Conservation (phyloP, 2,888 invertebrate species). For the Torymus aiolomorphi region DNA sequence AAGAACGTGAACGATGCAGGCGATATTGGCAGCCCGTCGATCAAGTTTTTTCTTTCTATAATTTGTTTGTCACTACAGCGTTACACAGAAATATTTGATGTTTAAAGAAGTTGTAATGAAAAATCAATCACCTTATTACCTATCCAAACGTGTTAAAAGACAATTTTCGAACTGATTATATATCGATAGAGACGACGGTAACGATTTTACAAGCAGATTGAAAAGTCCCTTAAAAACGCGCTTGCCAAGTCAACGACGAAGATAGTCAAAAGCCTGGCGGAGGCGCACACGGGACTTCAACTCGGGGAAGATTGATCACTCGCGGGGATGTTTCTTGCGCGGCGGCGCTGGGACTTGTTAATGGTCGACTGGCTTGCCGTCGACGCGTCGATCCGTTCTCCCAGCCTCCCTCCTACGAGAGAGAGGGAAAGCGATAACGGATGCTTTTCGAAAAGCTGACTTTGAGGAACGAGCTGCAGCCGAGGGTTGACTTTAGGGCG, state of each 20-base stretch:
- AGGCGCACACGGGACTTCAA: slow-evolving; percentile 57
- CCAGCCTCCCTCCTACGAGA: neutral
- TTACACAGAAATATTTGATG: too few relatives aligned
- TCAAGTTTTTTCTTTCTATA: too few relatives aligned
- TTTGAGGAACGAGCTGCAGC: slow-evolving; percentile 56
- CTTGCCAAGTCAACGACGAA: neutral
- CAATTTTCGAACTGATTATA: too few relatives aligned
- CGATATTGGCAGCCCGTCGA: too few relatives aligned
- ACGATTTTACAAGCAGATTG: too few relatives aligned
- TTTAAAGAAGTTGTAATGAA: too few relatives aligned
- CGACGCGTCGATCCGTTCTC: slow-evolving; percentile 63
- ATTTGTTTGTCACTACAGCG: too few relatives aligned
- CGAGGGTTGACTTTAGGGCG: slow-evolving; percentile 41
- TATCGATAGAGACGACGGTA: too few relatives aligned
- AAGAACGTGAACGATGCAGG: too few relatives aligned
- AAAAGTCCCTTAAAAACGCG: too few relatives aligned
- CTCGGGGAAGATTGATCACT: slow-evolving; percentile 69
- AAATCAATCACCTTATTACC: too few relatives aligned
- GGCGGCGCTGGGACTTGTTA: slow-evolving; percentile 61
- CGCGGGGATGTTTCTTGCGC: slow-evolving; percentile 48
- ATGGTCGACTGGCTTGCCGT: slow-evolving; percentile 67
- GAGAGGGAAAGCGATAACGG: slow-evolving; percentile 44
- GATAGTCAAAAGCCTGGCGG: slow-evolving; percentile 49
- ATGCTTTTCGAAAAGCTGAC: slow-evolving; percentile 56
- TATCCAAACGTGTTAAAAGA: too few relatives aligned